Conservation (phyloP, 1,140 invertebrate species). For the Hylaeus anthracinus region DNA sequence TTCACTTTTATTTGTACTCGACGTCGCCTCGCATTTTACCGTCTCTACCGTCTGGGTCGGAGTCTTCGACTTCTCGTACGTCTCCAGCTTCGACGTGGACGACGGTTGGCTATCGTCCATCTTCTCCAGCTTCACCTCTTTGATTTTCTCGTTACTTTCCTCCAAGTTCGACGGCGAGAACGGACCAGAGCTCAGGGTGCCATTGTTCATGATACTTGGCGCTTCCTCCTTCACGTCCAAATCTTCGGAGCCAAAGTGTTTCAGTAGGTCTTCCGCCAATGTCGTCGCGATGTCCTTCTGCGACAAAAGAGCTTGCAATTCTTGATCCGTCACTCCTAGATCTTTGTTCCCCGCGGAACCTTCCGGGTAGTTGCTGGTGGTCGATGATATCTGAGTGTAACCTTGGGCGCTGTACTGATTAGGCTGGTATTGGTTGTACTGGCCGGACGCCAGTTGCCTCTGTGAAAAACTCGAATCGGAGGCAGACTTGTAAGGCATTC, state of each 20-base stretch:
- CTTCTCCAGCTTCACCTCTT: conserved; percentile 72
- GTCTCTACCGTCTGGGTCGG: conserved; percentile 55
- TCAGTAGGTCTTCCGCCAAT: conserved; percentile 91
- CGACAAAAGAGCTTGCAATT: conserved; percentile 86
- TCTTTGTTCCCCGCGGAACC: conserved; percentile 74
- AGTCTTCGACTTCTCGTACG: conserved; percentile 50
- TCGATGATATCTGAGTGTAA: conserved; percentile 78
- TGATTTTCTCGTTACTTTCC: conserved; percentile 66
- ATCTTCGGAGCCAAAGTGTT: conserved; percentile 89
- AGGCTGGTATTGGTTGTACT: conserved; percentile 69
- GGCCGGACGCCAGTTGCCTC: conserved; percentile 55
- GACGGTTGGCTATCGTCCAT: conserved; percentile 66
- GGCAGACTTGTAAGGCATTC: conserved; percentile 81
- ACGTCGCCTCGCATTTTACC: conserved; percentile 76
- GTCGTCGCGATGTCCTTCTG: conserved; percentile 90
- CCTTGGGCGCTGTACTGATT: conserved; percentile 76
- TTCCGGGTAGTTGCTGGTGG: conserved; percentile 77
- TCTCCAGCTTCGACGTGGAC: conserved; percentile 63
- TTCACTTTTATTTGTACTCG: conserved; percentile 75
- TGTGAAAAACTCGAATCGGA: conserved; percentile 75
- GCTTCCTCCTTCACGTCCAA: conserved; percentile 86
- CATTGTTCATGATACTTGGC: conserved; percentile 68
- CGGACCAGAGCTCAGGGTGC: conserved; percentile 81
- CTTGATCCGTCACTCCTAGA: conserved; percentile 84
- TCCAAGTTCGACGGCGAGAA: conserved; percentile 83